A percentile compares a stretch with the other conserved stretches of the same genome.
Evolutionary conservation across 2,113 vertebrate species (phyloP).

Genomic region (Python bivittatus): DNA sequence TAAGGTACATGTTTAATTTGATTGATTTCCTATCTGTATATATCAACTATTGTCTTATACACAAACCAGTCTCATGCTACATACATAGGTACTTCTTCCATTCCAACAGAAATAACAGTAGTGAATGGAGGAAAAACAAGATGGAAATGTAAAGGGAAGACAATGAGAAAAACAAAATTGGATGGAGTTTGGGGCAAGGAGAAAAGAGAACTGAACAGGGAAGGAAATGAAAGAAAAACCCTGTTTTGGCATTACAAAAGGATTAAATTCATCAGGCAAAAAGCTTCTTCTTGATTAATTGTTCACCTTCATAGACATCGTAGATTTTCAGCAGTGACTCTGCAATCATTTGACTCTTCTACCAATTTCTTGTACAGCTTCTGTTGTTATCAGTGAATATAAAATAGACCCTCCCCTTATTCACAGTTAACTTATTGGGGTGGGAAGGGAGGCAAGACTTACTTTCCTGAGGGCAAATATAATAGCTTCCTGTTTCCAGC

Average conservation of each 20-base stretch:
- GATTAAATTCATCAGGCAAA: neutral
- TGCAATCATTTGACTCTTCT: neutral
- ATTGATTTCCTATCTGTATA: neutral
- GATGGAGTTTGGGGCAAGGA: neutral
- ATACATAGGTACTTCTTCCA: neutral
- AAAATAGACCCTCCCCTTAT: neutral
- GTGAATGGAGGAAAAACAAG: neutral
- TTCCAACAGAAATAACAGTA: neutral
- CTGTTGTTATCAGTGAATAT: neutral
- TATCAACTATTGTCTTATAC: neutral
- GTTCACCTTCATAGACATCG: neutral
- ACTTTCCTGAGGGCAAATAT: neutral
- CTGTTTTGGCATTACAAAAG: neutral
- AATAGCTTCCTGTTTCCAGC: neutral
- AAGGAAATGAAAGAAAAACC: neutral
- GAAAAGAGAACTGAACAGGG: neutral
- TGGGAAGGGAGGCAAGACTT: neutral
- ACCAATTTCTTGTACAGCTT: neutral
- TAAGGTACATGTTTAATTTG: neutral
- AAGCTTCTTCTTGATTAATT: neutral
- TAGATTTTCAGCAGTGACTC: neutral
- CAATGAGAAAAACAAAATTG: neutral
- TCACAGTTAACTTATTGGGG: neutral
- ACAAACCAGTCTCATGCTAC: neutral
- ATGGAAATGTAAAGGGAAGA: neutral